Evolutionary conservation across 2,113 vertebrate genomes (phyloP), one percentile per base, ranked within the genome.

Genomic region (Anseranas semipalmata): DNA sequence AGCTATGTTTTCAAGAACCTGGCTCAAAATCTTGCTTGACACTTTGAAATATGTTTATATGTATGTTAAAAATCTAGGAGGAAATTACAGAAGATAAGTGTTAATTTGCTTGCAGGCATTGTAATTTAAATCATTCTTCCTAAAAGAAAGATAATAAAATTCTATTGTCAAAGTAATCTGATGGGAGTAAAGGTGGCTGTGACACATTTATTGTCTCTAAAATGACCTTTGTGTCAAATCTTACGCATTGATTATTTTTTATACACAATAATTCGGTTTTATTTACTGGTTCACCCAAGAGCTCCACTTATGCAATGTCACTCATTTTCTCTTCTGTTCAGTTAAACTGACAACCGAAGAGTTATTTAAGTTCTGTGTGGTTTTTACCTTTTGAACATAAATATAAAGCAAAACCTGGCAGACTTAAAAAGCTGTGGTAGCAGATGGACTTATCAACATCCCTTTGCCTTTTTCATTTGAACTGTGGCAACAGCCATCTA

Each of bases 121-220:
- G 12, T 78, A 70, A 39, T 71, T 91, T 80, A 67, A 55, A 85
- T 93, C 46, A 68, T 24, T 28, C 25, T 67, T 3, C 19, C 59
- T 92, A 77, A 95, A 93, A 71, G 33, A 82, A 87, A 86, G 17
- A 17, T 45, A 80, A 77, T 86, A 63, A 87, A 80, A 81, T 37
- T 62, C 14, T 71, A 45, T 63, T 77, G n/a, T 83, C 25, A 41
- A 8, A 71, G 41, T 63, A 58, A 55, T 71, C 45, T 59, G 28
- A 70, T 35, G 43, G 75, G 76, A 77, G 74, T 71, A 63, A 30
- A 74, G 45, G 55, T 80, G 52, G 32, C 32, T 71, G 22, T 72
- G 43, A 52, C 46, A n/a, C 12, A 55, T 85, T 88, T 88, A 71
- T 52, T 80, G 25, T 35, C 33, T 90, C 15, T 52, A 6, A 91